phyloP scores from a whole-genome alignment of 2,113 vertebrate genomes.

The Rhagologus leucostigma region DNA sequence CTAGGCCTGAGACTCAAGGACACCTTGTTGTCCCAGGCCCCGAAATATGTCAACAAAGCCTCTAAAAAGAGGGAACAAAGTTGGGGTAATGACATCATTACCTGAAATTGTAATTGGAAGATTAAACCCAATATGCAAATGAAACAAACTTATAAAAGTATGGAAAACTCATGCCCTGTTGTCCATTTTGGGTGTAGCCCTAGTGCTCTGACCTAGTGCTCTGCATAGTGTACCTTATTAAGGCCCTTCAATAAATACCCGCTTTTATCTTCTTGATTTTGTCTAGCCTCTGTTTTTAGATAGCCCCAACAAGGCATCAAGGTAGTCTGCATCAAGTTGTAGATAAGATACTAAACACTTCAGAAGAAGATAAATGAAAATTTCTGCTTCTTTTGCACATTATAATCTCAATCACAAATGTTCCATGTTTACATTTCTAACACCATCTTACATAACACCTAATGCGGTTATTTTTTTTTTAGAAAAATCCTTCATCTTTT shows the following conservation, averaged over 20 bases:
- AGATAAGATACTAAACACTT: background rate
- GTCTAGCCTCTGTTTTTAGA: background rate
- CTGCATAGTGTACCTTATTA: background rate
- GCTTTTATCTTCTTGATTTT: background rate
- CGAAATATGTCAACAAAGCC: background rate
- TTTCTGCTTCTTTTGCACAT: background rate
- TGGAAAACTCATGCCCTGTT: background rate
- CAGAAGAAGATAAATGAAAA: background rate
- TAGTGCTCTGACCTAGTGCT: background rate
- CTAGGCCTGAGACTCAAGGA: background rate
- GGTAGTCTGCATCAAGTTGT: rapidly evolving
- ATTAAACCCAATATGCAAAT: background rate
- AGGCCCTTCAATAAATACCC: background rate
- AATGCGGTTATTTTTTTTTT: background rate
- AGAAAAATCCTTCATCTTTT: background rate
- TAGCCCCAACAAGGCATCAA: background rate
- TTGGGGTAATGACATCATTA: background rate
- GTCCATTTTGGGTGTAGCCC: background rate
- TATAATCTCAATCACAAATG: background rate
- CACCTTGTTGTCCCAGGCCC: background rate
- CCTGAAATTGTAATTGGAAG: background rate
- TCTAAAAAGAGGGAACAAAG: background rate
- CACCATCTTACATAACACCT: background rate
- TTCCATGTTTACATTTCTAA: background rate
- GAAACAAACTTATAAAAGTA: background rate